Evolutionary conservation across 2,113 vertebrate genomes (phyloP).

Genomic region (Cyphomyrus discorhynchus): DNA sequence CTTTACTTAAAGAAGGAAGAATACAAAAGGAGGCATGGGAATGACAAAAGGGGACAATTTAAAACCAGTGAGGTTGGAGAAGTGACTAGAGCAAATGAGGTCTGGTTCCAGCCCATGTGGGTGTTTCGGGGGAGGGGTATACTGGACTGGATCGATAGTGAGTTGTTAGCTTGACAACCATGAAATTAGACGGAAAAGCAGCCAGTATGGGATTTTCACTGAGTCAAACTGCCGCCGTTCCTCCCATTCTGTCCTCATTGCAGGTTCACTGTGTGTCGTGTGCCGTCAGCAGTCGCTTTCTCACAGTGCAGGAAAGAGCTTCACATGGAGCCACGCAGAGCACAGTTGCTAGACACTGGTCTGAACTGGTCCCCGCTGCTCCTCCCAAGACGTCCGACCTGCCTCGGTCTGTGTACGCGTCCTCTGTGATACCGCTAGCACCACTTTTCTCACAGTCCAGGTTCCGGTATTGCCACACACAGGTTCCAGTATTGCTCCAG

Average conservation of each 20-base stretch:
- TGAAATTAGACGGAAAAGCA: slow-evolving; percentile 48
- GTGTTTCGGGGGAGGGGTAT: slow-evolving; percentile 25
- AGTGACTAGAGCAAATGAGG: neutral
- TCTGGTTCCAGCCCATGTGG: slow-evolving; percentile 23
- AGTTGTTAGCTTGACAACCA: slow-evolving; percentile 50
- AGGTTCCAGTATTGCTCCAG: neutral
- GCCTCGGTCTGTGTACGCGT: neutral
- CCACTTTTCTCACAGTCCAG: neutral
- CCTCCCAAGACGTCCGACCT: neutral
- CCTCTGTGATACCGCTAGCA: neutral
- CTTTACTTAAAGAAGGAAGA: neutral
- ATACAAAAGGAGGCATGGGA: neutral
- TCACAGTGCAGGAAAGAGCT: neutral
- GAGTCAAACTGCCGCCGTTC: neutral
- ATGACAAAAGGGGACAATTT: neutral
- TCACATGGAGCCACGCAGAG: neutral
- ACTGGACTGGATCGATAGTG: slow-evolving; percentile 48
- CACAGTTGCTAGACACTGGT: neutral
- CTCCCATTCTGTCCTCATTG: neutral
- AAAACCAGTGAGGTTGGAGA: neutral
- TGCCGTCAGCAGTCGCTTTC: neutral
- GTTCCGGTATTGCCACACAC: neutral
- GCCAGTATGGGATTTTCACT: slow-evolving; percentile 42
- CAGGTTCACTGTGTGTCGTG: neutral
- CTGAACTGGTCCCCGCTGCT: neutral